Conservation (phyloP, 1,140 invertebrate species). For the Chionoecetes opilio region DNA sequence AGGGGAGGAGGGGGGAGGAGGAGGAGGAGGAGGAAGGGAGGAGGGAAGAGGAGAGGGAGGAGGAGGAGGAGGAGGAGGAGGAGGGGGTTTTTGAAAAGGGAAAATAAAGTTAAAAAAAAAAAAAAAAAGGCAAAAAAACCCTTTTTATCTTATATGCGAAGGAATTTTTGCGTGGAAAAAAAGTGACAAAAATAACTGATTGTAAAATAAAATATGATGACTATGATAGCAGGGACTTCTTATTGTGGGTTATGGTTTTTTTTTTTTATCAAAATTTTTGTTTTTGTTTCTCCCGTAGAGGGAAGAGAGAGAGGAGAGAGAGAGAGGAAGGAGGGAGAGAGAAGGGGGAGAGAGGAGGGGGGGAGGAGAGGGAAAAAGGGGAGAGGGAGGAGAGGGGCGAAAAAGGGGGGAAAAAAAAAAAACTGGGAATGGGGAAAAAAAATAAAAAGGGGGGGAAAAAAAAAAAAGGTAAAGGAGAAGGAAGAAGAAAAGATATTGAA, state of each 20-base stretch:
- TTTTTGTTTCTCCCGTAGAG: too few relatives aligned
- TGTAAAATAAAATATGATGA: background rate
- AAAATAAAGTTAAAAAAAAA: background rate
- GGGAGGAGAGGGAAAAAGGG: background rate
- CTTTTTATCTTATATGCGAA: too few relatives aligned
- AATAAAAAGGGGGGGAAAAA: background rate
- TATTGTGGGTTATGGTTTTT: too few relatives aligned
- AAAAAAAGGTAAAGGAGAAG: slow-evolving; percentile 6
- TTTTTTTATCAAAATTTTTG: too few relatives aligned
- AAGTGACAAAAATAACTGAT: background rate
- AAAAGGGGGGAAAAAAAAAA: background rate
- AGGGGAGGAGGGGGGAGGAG: background rate
- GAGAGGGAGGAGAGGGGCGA: background rate
- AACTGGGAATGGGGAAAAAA: background rate
- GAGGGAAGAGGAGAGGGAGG: background rate
- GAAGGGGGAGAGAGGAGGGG: background rate
- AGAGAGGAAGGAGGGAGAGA: background rate
- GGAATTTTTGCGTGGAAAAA: too few relatives aligned
- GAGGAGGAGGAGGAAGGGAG: background rate
- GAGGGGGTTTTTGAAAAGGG: background rate
- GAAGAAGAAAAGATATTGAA: background rate
- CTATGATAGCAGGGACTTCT: background rate
- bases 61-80: background rate
- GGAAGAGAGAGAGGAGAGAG: background rate
- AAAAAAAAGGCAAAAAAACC: background rate